Base-by-base conservation (phyloP, 2,113 vertebrate genomes). In the Speoplatyrhinus poulsoni region DNA sequence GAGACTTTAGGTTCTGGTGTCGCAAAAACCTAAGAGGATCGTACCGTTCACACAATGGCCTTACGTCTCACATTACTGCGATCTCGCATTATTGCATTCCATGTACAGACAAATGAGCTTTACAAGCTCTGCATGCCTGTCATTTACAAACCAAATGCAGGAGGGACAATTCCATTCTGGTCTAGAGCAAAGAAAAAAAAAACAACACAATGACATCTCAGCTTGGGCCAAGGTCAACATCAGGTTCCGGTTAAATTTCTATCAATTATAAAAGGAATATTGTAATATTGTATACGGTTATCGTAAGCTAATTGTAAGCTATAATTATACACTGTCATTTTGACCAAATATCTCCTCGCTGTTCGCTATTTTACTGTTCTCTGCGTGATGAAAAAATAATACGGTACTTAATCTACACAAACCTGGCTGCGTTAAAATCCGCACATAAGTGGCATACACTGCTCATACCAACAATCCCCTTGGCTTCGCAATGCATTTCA, bases 81-180 rank as follows among this genome's bases (percentile, higher is more conserved):
- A 73, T 26, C 26, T 26, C 26, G 26, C 26, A 26, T 26, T 26
- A 26, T 75, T 83, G 72, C 57, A 65, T 69, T 57, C 69, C n/a
- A 55, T 71, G 62, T 64, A 70, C 50, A 77, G 67, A 73, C 78
- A 73, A 78, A 77, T 61, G 10, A 60, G 59, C 60, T 62, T 80
- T 58, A 73, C 69, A 48, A 67, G 72, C 49, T 15, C 65, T 66
- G 64, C 36, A 50, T 52, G 67, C 0, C 47, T 76, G 41, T 77
- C 54, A 82, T 84, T 88, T 80, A 72, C 73, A 82, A 83, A 82
- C 64, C 79, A 83, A 78, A 86, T 88, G 54, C 73, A 69, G 76
- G 47, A 64, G 59, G 33, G 26, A 63, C 8, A 60, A 4, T 48
- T 62, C 58, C 19, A 47, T 64, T 75, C 72, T 62, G 61, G 69